phyloP scores from a whole-genome alignment of 2,797 vertebrate species.

The Spinibarbus caldwelli region DNA sequence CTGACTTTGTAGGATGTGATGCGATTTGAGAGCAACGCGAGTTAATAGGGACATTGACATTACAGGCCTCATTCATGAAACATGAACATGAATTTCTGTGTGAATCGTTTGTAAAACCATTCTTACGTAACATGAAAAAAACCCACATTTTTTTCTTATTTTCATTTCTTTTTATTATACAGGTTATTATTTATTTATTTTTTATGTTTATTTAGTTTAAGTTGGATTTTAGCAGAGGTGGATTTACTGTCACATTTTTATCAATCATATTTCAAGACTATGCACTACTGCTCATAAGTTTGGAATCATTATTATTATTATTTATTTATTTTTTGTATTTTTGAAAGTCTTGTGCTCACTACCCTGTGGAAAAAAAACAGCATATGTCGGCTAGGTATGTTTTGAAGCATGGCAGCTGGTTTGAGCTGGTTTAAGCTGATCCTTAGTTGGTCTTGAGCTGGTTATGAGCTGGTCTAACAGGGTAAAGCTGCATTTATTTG shows the following conservation, averaged over 20 bases:
- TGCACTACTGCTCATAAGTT: not conserved
- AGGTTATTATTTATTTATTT: not conserved
- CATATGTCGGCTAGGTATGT: not conserved
- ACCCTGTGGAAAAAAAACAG: too few species aligned
- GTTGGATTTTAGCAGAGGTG: not conserved
- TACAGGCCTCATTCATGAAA: not conserved
- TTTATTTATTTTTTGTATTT: not conserved
- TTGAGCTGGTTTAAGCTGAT: not conserved
- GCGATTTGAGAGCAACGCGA: not conserved
- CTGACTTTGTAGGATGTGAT: constrained; percentile 19
- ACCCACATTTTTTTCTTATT: too few species aligned
- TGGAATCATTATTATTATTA: not conserved
- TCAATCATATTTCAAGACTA: not conserved
- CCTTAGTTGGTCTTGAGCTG: not conserved
- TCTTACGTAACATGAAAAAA: not conserved
- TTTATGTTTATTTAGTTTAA: not conserved
- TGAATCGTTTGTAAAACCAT: not conserved
- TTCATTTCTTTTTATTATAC: not conserved
- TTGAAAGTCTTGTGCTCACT: not conserved
- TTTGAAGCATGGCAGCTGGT: too few species aligned
- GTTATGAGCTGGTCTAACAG: too few species aligned
- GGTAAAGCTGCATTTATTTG: not conserved
- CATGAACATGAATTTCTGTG: not conserved
- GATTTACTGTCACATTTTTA: not conserved
- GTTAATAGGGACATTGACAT: not conserved